Evolutionary conservation across 2,797 vertebrate genomes (phyloP), one percentile per base, ranked within the genome.

Genomic region (Scarus forsteni): DNA sequence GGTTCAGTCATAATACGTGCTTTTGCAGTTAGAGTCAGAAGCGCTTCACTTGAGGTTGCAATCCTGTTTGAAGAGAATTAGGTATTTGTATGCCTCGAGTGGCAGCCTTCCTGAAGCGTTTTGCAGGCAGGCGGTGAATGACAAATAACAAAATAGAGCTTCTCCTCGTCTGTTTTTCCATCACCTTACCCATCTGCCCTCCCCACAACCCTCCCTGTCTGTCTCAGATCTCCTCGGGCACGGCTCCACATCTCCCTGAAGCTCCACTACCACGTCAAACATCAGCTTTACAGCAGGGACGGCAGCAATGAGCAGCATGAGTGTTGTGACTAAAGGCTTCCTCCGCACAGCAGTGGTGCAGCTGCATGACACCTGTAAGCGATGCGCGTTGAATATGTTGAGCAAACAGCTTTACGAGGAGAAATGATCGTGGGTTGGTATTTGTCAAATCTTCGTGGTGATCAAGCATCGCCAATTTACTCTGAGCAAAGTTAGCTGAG

Each of bases 101-200:
- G 51, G 72, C 68, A 74, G 73, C 61, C 53, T 77, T 34, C 73
- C 70, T 46, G 45, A 18, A 63, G 75, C 56, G 40, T 51, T 81
- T 77, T 66, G 53, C 68, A 69, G 80, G 59, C 50, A 50, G 72
- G 76, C 58, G 52, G 68, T 66, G 72, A 92, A 70, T 81, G 85
- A 88, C 83, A 84, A 82, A 89, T 65, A 81, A 77, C 83, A 86
- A 83, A 88, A 68, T n/a, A 54, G 68, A 82, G 63, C 60, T 78
- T 61, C 54, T 60, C 39, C 54, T 55, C 36, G 61, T 10, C 15
- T 68, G 55, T 69, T 72, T 70, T 67, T 46, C 11, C 48, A 45
- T 66, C 8, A 50, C 70, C 69, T 80, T 66, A 44, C 72, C 84
- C 82, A 71, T 83, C 77, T 79, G 73, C 84, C 83, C 75, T 83